Percentiles rank a stretch among this genome's conserved stretches.
Evolutionary conservation across 1,140 invertebrate genomes (phyloP).

Genomic region (Caenorhabditis tropicalis): DNA sequence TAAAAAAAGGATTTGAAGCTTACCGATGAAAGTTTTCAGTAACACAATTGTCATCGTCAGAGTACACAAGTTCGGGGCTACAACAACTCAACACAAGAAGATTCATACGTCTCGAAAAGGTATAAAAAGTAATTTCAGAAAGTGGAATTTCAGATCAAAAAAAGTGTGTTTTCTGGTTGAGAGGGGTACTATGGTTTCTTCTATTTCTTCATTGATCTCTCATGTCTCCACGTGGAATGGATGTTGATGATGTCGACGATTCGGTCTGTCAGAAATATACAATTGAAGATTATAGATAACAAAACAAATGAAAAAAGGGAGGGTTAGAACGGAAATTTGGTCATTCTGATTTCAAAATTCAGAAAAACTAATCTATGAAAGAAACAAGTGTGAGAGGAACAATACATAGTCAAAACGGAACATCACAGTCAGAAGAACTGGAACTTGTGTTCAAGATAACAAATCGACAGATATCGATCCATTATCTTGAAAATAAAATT

Average conservation of each 20-base stretch:
- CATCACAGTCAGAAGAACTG: too few species aligned
- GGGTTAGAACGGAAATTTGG: not conserved
- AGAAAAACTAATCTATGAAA: too few species aligned
- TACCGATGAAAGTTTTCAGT: not conserved
- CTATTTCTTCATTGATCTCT: not conserved
- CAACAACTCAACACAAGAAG: not conserved
- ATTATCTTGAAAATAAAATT: too few species aligned
- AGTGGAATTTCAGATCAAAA: conserved; percentile 9
- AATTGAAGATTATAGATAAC: not conserved
- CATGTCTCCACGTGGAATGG: not conserved
- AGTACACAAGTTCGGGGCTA: not conserved
- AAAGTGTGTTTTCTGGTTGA: not conserved
- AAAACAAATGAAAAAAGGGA: not conserved
- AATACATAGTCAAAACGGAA: too few species aligned
- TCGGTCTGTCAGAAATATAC: conserved; percentile 19
- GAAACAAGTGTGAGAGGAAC: too few species aligned
- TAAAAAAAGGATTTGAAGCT: not conserved
- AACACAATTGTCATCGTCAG: not conserved
- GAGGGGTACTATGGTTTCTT: not conserved
- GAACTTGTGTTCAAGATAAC: too few species aligned
- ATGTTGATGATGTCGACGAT: not conserved
- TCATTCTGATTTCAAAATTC: too few species aligned
- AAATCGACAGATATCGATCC: too few species aligned
- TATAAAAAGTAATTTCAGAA: not conserved
- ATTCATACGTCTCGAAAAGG: not conserved